Conservation (phyloP, 2,888 invertebrate species). For the Hedychridium roseum region DNA sequence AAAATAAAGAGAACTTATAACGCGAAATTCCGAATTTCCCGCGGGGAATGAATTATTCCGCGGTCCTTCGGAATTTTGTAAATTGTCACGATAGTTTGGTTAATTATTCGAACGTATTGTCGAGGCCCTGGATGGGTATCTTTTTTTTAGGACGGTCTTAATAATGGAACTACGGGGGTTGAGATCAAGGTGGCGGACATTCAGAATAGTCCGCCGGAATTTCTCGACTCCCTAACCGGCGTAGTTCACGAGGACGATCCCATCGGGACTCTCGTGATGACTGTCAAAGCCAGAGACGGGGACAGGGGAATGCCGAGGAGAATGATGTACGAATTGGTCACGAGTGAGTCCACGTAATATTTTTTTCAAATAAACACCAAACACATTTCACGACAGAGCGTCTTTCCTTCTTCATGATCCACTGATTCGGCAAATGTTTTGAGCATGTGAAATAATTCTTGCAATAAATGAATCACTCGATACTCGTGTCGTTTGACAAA, state of each 20-base stretch:
- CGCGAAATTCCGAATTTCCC: too few relatives aligned
- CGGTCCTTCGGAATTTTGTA: too few relatives aligned
- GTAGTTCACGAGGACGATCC: conserved; percentile 84
- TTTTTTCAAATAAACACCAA: conserved; percentile 18
- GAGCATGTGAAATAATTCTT: too few relatives aligned
- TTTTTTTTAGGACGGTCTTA: conserved; percentile 80
- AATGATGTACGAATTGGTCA: conserved; percentile 79
- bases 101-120: too few relatives aligned
- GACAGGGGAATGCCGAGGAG: conserved; percentile 84
- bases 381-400: conserved; percentile 7
- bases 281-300: conserved; percentile 83
- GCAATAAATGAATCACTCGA: too few relatives aligned
- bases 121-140: too few relatives aligned
- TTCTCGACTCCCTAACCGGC: conserved; percentile 80
- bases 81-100: too few relatives aligned
- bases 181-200: conserved; percentile 84
- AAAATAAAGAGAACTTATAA: too few relatives aligned
- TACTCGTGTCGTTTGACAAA: too few relatives aligned
- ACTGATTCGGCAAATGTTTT: too few relatives aligned
- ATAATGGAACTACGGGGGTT: conserved; percentile 77
- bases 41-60: too few relatives aligned
- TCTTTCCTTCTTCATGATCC: too few relatives aligned
- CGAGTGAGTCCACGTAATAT: conserved; percentile 70
- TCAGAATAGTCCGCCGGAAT: conserved; percentile 87
- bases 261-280: conserved; percentile 82